Base-by-base conservation (phyloP, 2,888 invertebrate species). In the Protonemura montana region DNA sequence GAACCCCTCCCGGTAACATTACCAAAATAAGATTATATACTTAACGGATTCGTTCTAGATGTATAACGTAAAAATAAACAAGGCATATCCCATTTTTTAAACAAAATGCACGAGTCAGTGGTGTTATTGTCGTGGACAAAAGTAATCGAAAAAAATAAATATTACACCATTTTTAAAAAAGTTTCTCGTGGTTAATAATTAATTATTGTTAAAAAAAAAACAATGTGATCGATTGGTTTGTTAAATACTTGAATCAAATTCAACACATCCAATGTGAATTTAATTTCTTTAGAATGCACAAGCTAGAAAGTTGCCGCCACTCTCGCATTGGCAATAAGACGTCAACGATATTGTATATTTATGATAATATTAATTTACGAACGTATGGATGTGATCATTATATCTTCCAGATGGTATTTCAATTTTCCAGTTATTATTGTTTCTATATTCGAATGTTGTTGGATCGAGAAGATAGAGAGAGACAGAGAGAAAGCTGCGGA, bases 341-440 rank as follows among this genome's bases (percentile, higher is more conserved):
- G 59, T 59, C 7, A 59, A 59, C 59, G 59, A 59, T 59, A 59
- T 59, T 84, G 84, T 76, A 84, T 84, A 76, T 84, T 84, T 30
- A 59, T 84, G 27, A 84, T 76, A 83, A 59, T 84, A 84, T 84
- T 84, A 84, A 84, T 84, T 26, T 59, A 76, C 27, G 84, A 84
- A 26, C 27, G 59, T 59, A 84, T 84, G 84, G 59, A 76, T 76
- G 59, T 76, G 84, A 84, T 84, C 84, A 59, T 84, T 76, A 84
- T 84, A 84, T 84, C 84, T 84, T 84, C 84, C 84, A 84, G 41
- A 76, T 84, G 59, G 76, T 84, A 84, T 84, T 84, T 84, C 84
- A 59, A 84, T 59, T 59, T 59, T 59, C 59, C 59, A 59, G 59
- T 59, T 59, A 59, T 59, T 59, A 59, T 59, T 59, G 59, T 59